phyloP scores from a whole-genome alignment of 1,140 invertebrate species.

The Sitobion miscanthi region DNA sequence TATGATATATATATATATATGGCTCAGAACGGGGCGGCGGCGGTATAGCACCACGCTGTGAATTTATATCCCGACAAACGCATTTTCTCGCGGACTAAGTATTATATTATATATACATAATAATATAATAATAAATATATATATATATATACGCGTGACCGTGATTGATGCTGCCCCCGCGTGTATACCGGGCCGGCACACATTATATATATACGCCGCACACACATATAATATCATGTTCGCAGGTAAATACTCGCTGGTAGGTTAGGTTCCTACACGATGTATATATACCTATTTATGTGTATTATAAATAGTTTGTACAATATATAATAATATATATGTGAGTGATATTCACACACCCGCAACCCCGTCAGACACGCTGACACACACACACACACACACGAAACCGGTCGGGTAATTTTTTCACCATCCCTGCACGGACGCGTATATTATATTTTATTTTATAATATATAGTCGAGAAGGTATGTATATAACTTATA shows the following conservation, averaged over 20 bases:
- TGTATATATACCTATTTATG: background rate
- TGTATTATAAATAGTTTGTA: background rate
- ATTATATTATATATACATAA: background rate
- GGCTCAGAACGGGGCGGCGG: background rate
- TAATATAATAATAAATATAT: too few species aligned
- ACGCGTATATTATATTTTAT: background rate
- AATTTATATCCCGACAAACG: slow-evolving; percentile 44
- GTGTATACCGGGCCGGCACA: background rate
- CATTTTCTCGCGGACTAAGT: slow-evolving; percentile 24
- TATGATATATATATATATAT: background rate
- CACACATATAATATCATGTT: background rate
- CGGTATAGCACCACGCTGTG: slow-evolving; percentile 23
- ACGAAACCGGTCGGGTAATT: slow-evolving; percentile 26
- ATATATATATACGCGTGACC: background rate
- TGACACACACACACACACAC: too few species aligned
- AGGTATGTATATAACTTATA: too few species aligned
- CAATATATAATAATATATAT: background rate
- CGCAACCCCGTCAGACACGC: background rate
- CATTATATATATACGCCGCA: too few species aligned
- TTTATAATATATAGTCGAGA: background rate
- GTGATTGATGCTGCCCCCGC: slow-evolving; percentile 42
- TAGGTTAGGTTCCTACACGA: background rate
- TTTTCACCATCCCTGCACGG: background rate
- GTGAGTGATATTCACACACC: background rate
- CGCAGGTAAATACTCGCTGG: background rate